Conservation (phyloP, 2,113 vertebrate species). For the Edolisoma coerulescens region DNA sequence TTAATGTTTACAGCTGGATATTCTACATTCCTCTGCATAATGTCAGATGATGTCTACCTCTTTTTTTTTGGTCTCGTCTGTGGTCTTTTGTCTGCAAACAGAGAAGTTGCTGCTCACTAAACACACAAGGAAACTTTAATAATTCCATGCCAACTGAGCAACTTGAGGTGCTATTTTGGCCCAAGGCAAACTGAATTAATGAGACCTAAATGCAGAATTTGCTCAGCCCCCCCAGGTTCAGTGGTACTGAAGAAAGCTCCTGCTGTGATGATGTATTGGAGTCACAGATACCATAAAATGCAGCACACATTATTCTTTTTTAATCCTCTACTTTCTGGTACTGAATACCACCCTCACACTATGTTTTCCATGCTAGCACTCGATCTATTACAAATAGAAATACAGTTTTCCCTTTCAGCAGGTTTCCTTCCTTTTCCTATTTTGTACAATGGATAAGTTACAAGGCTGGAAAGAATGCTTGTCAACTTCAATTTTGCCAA, state of each 20-base stretch:
- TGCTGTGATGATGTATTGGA: constrained; percentile 12
- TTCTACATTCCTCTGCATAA: neutral
- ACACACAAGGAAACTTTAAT: neutral
- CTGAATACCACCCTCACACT: neutral
- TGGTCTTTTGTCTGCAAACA: neutral
- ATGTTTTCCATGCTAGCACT: neutral
- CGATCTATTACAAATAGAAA: neutral
- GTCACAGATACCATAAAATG: neutral
- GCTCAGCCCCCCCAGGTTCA: neutral
- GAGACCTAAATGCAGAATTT: constrained; percentile 24
- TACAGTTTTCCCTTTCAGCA: neutral
- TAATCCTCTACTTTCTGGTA: neutral
- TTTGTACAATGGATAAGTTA: neutral
- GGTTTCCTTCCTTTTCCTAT: neutral
- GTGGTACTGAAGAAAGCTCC: neutral
- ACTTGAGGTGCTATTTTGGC: neutral
- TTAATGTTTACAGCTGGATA: neutral
- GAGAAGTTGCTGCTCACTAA: neutral
- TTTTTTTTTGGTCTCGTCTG: accelerated
- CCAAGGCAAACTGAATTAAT: neutral
- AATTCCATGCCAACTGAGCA: neutral
- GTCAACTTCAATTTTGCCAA: neutral
- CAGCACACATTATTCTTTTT: neutral
- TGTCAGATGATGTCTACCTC: neutral
- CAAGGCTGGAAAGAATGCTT: neutral